These are phyloP conservation scores for Ictalurus punctatus DNA, from an alignment of 2,113 vertebrate species.

Conservation along the genomic window DNA sequence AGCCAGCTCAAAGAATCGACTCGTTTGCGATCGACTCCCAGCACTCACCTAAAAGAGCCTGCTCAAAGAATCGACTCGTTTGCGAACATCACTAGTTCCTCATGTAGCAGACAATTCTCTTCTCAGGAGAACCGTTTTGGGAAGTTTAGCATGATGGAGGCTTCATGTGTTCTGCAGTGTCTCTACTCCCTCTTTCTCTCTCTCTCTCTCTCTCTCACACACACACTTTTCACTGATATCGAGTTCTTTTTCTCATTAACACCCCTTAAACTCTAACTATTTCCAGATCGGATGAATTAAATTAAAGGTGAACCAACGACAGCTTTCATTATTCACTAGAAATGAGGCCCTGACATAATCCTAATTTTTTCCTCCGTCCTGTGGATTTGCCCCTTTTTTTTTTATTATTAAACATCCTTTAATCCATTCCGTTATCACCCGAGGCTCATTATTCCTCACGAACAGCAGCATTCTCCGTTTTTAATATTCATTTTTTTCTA, in stretches of 20 bases:
- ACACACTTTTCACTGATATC: background rate
- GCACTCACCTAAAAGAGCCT: background rate
- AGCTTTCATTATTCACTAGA: background rate
- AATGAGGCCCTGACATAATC: background rate
- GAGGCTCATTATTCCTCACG: background rate
- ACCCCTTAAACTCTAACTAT: background rate
- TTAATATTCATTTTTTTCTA: background rate
- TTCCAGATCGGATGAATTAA: background rate
- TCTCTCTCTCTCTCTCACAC: background rate
- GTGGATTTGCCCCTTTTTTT: background rate
- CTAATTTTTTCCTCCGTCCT: background rate
- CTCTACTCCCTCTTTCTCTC: background rate
- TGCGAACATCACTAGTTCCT: background rate
- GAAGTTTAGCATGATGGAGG: background rate
- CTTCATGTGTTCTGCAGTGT: background rate
- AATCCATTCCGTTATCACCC: background rate
- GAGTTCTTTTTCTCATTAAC: background rate
- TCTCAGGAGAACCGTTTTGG: background rate
- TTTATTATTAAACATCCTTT: background rate
- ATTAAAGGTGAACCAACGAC: background rate
- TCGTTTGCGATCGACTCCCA: no score
- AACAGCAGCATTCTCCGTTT: background rate
- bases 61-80: background rate
- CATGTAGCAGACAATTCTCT: background rate
- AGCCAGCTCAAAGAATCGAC: no score